Percentiles rank a stretch among this genome's conserved stretches.
Conservation (phyloP, 2,797 vertebrate genomes). For the Tapera naevia region DNA sequence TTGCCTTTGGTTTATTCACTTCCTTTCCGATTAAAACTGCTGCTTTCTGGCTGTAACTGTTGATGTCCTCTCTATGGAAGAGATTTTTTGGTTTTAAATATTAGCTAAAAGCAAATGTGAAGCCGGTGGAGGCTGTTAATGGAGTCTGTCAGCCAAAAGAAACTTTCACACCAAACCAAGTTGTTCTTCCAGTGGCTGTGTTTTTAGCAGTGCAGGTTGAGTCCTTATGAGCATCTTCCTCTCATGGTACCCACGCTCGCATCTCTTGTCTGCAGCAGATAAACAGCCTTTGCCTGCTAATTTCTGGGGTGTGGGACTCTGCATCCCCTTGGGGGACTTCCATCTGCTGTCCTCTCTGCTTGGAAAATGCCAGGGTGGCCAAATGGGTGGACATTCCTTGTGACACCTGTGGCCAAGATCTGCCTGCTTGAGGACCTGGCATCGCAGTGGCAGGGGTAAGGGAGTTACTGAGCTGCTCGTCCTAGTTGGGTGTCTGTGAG, state of each 20-base stretch:
- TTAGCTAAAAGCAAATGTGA: not conserved
- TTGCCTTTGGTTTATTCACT: conserved; percentile 15
- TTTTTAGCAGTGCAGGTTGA: not conserved
- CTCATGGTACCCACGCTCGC: accelerated
- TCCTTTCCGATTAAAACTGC: not conserved
- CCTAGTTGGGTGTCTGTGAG: not conserved
- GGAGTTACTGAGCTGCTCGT: accelerated
- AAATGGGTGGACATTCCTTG: not conserved
- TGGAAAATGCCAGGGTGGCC: accelerated
- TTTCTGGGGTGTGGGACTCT: accelerated
- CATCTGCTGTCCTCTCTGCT: accelerated
- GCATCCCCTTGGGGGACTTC: not conserved
- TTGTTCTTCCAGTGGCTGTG: not conserved
- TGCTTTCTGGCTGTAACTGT: not conserved
- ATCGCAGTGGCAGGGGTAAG: accelerated
- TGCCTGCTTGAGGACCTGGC: not conserved
- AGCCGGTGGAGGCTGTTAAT: accelerated
- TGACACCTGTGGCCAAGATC: accelerated
- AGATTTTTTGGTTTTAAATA: not conserved
- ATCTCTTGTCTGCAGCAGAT: not conserved
- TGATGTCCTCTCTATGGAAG: not conserved
- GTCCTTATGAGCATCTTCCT: not conserved
- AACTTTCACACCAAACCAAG: not conserved
- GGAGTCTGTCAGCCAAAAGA: not conserved
- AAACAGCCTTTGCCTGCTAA: not conserved